phyloP scores from a whole-genome alignment of 2,113 vertebrate genomes.

The Amazona vittata region DNA sequence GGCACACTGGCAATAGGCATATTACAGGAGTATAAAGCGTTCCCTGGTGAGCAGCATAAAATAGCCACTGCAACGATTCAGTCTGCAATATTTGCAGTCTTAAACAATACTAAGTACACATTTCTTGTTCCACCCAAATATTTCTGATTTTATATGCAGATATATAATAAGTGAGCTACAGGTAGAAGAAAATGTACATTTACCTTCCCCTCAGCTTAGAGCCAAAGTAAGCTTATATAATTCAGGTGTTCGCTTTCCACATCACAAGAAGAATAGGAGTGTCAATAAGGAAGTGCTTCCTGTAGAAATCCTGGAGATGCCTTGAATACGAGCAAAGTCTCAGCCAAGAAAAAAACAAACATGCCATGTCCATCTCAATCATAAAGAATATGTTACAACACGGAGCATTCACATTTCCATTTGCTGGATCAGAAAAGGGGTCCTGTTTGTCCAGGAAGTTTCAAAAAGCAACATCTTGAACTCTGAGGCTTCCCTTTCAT shows the following conservation, averaged over 20 bases:
- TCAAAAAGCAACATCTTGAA: background rate
- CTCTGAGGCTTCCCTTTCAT: background rate
- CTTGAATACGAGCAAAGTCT: background rate
- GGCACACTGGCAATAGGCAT: background rate
- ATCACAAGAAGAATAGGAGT: background rate
- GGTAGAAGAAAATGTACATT: background rate
- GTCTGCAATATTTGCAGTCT: background rate
- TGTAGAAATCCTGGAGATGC: background rate
- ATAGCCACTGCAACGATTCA: background rate
- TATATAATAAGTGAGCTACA: background rate
- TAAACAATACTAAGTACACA: background rate
- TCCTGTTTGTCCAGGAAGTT: background rate
- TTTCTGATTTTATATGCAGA: background rate
- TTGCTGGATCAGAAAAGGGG: background rate
- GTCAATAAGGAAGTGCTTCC: background rate
- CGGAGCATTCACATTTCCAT: background rate
- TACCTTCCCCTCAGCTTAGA: background rate
- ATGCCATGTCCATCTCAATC: background rate
- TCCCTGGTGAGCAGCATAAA: slow-evolving; percentile 2
- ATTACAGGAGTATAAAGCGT: background rate
- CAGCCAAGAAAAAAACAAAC: background rate
- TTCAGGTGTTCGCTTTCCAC: background rate
- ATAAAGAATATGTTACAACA: background rate
- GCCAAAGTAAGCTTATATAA: background rate
- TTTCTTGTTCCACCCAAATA: background rate